phyloP scores from a whole-genome alignment of 53 echinoderm and acorn worm species.

The Hippasteria phrygiana region DNA sequence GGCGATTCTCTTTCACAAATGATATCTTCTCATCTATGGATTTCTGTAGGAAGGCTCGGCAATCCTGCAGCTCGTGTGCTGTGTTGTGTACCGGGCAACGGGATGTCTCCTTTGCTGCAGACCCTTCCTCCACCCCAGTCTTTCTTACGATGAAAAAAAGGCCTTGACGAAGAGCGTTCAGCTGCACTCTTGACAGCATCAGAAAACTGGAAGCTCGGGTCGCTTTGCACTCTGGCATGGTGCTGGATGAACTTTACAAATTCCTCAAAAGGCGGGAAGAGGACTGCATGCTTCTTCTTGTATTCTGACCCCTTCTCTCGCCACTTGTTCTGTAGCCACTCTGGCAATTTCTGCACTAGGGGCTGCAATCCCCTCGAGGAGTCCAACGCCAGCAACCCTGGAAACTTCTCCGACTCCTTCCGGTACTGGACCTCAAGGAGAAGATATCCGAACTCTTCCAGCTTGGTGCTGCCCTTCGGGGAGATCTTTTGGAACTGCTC shows the following conservation, averaged over 20 bases:
- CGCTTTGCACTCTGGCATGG: slow-evolving; percentile 69
- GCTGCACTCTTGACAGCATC: slow-evolving; percentile 18
- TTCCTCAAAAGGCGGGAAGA: slow-evolving; percentile 67
- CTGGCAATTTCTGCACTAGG: slow-evolving; percentile 68
- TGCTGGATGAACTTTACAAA: slow-evolving; percentile 73
- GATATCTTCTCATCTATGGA: slow-evolving; percentile 56
- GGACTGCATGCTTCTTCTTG: slow-evolving; percentile 51
- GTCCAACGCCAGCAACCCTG: slow-evolving; percentile 68
- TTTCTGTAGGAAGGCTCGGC: slow-evolving; percentile 60
- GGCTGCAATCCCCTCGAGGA: slow-evolving; percentile 69
- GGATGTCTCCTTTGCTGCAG: background rate
- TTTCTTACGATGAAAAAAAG: slow-evolving; percentile 60
- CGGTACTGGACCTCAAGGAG: slow-evolving; percentile 66
- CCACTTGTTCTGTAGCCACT: slow-evolving; percentile 69
- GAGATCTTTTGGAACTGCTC: slow-evolving; percentile 69
- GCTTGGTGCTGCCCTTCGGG: slow-evolving; percentile 48
- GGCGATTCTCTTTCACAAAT: slow-evolving; percentile 51
- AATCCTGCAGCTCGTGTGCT: slow-evolving; percentile 63
- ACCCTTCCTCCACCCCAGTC: slow-evolving; percentile 56
- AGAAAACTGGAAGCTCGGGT: slow-evolving; percentile 69
- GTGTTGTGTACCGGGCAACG: slow-evolving; percentile 73
- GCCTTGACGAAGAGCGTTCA: slow-evolving; percentile 9
- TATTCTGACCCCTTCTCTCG: slow-evolving; percentile 64
- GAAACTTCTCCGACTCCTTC: slow-evolving; percentile 47
- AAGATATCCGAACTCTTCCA: slow-evolving; percentile 72